Evolutionary conservation across 2,888 invertebrate species (phyloP).

Genomic region (Lycia hirtaria): DNA sequence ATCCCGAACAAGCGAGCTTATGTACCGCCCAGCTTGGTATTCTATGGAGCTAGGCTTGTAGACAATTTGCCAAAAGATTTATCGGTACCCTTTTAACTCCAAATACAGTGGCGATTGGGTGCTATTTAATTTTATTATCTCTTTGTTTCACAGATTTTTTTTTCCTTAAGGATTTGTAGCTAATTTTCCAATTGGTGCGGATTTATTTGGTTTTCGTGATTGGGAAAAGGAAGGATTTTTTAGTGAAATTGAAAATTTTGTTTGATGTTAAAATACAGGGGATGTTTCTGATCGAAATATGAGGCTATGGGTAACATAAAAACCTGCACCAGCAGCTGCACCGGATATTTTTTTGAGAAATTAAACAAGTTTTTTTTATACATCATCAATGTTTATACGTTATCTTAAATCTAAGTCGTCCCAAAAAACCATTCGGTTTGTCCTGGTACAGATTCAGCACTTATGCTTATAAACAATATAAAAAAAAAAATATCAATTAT

Average conservation of each 20-base stretch:
- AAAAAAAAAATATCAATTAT: too few relatives aligned
- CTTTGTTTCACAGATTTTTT: conserved; percentile 37
- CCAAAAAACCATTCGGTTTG: too few relatives aligned
- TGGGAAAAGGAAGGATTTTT: neutral
- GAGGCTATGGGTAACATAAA: too few relatives aligned
- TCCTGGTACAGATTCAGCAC: too few relatives aligned
- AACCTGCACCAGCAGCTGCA: too few relatives aligned
- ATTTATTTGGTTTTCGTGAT: conserved; percentile 14
- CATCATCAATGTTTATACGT: too few relatives aligned
- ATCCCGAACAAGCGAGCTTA: neutral
- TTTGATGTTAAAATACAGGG: neutral
- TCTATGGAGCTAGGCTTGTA: conserved; percentile 38
- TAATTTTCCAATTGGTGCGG: conserved; percentile 19
- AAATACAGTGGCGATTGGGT: conserved; percentile 57
- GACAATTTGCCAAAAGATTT: conserved; percentile 59
- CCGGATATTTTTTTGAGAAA: too few relatives aligned
- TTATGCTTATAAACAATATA: too few relatives aligned
- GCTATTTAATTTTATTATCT: conserved; percentile 61
- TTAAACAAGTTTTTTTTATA: too few relatives aligned
- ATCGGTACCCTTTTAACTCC: conserved; percentile 61
- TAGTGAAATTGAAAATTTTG: neutral
- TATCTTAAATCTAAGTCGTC: too few relatives aligned
- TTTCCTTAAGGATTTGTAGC: conserved; percentile 31
- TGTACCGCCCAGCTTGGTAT: conserved; percentile 12
- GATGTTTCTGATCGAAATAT: neutral